Evolutionary conservation across 2,888 invertebrate species (phyloP).

Genomic region (Epicampocera succincta): DNA sequence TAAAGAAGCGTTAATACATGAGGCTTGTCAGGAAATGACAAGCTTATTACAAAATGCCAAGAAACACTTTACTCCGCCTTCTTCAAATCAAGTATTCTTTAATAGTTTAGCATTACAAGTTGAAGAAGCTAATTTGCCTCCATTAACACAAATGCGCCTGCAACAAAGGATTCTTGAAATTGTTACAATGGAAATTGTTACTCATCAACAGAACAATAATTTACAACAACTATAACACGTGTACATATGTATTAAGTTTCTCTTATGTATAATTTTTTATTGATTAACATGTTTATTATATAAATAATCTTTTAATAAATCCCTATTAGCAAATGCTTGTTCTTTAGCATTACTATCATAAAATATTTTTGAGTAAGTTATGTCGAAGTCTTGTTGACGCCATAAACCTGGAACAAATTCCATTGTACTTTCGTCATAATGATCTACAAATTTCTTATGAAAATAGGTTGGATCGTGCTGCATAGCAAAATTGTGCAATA

Average conservation of each 20-base stretch:
- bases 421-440: constrained; percentile 40
- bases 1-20: constrained; percentile 59
- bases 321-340: constrained; percentile 55
- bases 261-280: constrained; percentile 36
- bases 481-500: constrained; percentile 63
- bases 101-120: constrained; percentile 61
- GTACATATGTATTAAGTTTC: not conserved
- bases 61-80: constrained; percentile 64
- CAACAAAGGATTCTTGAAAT: constrained; percentile 63
- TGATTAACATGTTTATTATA: constrained; percentile 59
- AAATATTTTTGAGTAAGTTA: constrained; percentile 54
- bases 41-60: constrained; percentile 61
- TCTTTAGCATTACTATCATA: constrained; percentile 45
- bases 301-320: constrained; percentile 67
- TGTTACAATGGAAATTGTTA: constrained; percentile 62
- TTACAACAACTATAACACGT: constrained; percentile 47
- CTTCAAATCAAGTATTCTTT: constrained; percentile 62
- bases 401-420: constrained; percentile 50
- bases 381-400: constrained; percentile 47
- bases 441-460: constrained; percentile 49
- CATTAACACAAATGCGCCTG: constrained; percentile 56
- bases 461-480: constrained; percentile 61
- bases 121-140: constrained; percentile 61
- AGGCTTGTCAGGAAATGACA: constrained; percentile 64
- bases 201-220: constrained; percentile 47